Conservation (phyloP, 1,140 invertebrate species). For the Hesperophylax magnus region DNA sequence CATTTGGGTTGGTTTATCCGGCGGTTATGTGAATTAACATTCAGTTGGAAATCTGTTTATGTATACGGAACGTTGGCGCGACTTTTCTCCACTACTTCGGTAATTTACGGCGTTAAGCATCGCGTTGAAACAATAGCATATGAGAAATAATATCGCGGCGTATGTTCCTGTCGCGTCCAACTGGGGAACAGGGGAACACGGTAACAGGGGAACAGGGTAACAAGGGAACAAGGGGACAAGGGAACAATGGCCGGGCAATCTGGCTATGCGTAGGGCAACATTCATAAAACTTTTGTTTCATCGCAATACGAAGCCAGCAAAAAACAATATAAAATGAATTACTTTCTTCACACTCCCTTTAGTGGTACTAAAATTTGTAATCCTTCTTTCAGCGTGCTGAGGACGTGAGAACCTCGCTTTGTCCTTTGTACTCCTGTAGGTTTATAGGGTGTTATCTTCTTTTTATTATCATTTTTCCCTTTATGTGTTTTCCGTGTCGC, state of each 20-base stretch:
- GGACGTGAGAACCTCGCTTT: slow-evolving; percentile 43
- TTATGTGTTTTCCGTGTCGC: slow-evolving; percentile 48
- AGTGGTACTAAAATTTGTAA: slow-evolving; percentile 58
- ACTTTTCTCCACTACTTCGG: slow-evolving; percentile 20
- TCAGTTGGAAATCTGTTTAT: slow-evolving; percentile 3
- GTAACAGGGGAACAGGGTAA: too few relatives aligned
- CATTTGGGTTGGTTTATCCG: too few relatives aligned
- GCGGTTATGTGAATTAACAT: background rate
- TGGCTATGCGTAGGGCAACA: slow-evolving; percentile 27
- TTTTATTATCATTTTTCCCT: slow-evolving; percentile 45
- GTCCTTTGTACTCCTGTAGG: slow-evolving; percentile 25
- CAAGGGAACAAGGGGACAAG: too few relatives aligned
- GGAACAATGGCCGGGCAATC: slow-evolving; percentile 15
- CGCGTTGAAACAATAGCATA: slow-evolving; percentile 27
- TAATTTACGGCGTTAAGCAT: slow-evolving; percentile 21
- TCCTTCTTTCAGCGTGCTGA: slow-evolving; percentile 57
- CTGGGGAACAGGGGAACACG: background rate
- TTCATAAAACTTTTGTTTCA: slow-evolving; percentile 49
- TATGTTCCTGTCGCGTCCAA: background rate
- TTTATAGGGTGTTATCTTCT: slow-evolving; percentile 36
- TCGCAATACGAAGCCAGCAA: slow-evolving; percentile 45
- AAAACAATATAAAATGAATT: slow-evolving; percentile 59
- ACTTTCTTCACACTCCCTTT: slow-evolving; percentile 55
- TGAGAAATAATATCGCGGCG: slow-evolving; percentile 24
- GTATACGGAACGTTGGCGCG: background rate